A percentile compares a stretch with the other conserved stretches of the same genome.
These are phyloP conservation scores for Brachyistius frenatus DNA, from an alignment of 2,113 vertebrate genomes.

Conservation along the genomic window DNA sequence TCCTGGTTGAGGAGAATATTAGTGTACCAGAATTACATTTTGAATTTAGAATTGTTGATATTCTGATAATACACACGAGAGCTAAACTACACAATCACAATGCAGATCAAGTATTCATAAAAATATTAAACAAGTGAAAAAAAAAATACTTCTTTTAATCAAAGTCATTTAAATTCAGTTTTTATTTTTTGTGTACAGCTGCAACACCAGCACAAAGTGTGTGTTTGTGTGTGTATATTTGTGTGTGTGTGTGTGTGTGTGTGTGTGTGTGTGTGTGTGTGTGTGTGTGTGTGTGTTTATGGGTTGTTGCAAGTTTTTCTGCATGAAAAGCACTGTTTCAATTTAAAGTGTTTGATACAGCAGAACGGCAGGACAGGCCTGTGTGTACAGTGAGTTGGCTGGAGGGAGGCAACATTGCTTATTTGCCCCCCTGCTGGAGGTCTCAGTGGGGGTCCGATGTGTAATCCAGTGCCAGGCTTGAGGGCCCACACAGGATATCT, in stretches of 20 bases:
- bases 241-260: conserved; percentile 13
- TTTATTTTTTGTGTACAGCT: no score
- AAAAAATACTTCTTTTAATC: no score
- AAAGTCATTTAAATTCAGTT: no score
- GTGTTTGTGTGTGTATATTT: no score
- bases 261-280: conserved; percentile 27
- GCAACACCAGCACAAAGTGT: no score
- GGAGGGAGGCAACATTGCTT: conserved; percentile 38
- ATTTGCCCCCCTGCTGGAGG: conserved; percentile 46
- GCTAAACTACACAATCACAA: no score
- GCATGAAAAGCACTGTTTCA: conserved; percentile 61
- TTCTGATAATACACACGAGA: no score
- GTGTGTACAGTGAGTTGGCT: conserved; percentile 26
- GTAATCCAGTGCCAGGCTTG: conserved; percentile 70
- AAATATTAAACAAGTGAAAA: no score
- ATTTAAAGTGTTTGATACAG: conserved; percentile 72
- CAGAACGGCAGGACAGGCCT: conserved; percentile 31
- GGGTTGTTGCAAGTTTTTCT: conserved; percentile 21
- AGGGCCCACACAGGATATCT: conserved; percentile 70
- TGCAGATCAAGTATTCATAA: no score
- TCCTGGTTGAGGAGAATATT: no score
- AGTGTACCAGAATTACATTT: no score
- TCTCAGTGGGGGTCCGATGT: conserved; percentile 58
- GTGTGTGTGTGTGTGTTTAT: conserved; percentile 11
- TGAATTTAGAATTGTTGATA: no score